These are phyloP conservation scores for Ceratotherium simum DNA, from an alignment of 2,113 vertebrate species.

Conservation along the genomic window DNA sequence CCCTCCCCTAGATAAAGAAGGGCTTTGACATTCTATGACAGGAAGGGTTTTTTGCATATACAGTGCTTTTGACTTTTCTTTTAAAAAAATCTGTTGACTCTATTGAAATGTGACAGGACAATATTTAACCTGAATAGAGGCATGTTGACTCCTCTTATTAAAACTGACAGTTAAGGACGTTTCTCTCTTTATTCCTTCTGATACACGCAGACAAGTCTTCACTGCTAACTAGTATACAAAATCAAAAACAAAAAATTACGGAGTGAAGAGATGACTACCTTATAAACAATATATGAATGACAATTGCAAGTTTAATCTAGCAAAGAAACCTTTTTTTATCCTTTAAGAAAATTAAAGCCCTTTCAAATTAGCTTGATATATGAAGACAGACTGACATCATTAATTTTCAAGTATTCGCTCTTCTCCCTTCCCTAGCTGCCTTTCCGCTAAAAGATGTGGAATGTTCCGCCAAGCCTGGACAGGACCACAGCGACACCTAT, in stretches of 20 bases:
- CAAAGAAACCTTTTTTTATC: conserved; percentile 95
- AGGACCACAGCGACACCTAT: conserved; percentile 85
- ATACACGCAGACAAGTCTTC: conserved; percentile 96
- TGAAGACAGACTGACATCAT: conserved; percentile 91
- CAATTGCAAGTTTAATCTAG: conserved; percentile 99
- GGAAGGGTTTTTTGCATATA: conserved; percentile 94
- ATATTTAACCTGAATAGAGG: conserved; percentile 98
- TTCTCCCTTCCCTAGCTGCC: conserved; percentile 70
- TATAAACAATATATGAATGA: conserved; percentile 99
- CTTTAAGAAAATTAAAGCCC: conserved; percentile 93
- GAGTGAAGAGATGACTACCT: conserved; percentile 92
- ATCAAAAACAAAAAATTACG: conserved; percentile 96
- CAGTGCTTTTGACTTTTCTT: conserved; percentile 95
- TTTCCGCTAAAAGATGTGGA: background rate
- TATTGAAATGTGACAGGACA: conserved; percentile 98
- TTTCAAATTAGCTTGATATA: conserved; percentile 92
- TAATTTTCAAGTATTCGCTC: conserved; percentile 87
- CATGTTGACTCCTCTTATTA: conserved; percentile 98
- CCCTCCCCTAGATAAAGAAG: conserved; percentile 90
- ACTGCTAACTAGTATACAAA: conserved; percentile 96
- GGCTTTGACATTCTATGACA: conserved; percentile 97
- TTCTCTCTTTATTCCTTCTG: conserved; percentile 97
- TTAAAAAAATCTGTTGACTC: conserved; percentile 96
- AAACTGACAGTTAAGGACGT: conserved; percentile 98
- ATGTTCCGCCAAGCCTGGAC: conserved; percentile 68